Percentiles rank a stretch among this genome's conserved stretches.
phyloP scores from a whole-genome alignment of 2,888 invertebrate species.

The Bhutanitis thaidina region DNA sequence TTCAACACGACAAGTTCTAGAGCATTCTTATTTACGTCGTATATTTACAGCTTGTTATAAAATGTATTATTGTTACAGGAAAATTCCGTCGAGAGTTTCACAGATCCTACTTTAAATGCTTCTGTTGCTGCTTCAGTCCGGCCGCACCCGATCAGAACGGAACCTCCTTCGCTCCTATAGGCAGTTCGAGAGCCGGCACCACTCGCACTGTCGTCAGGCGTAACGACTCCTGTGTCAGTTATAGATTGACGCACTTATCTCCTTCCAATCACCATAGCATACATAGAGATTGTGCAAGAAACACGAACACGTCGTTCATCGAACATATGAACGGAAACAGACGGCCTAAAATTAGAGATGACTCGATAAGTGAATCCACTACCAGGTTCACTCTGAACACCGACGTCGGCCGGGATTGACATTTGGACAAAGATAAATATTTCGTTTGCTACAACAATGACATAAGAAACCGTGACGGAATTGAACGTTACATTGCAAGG shows the following conservation, averaged over 20 bases:
- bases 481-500: conserved; percentile 55
- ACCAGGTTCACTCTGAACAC: conserved; percentile 64
- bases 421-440: conserved; percentile 43
- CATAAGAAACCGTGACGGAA: conserved; percentile 43
- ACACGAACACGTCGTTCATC: conserved; percentile 71
- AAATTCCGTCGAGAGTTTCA: conserved; percentile 87
- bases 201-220: conserved; percentile 64
- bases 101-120: conserved; percentile 83
- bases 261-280: conserved; percentile 70
- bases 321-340: conserved; percentile 67
- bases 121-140: conserved; percentile 61
- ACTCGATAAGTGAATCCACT: conserved; percentile 64
- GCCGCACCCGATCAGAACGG: conserved; percentile 58
- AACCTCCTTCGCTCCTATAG: conserved; percentile 65
- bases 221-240: conserved; percentile 72
- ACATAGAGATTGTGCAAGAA: conserved; percentile 60
- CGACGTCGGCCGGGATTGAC: conserved; percentile 68
- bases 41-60: background rate
- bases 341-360: conserved; percentile 56
- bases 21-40: background rate
- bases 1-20: background rate
- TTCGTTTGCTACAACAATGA: conserved; percentile 40
- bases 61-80: conserved; percentile 73
- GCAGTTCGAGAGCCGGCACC: conserved; percentile 65
- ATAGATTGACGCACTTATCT: conserved; percentile 66